Evolutionary conservation across 2,888 invertebrate genomes (phyloP).

Genomic region (Brachyptera putata): DNA sequence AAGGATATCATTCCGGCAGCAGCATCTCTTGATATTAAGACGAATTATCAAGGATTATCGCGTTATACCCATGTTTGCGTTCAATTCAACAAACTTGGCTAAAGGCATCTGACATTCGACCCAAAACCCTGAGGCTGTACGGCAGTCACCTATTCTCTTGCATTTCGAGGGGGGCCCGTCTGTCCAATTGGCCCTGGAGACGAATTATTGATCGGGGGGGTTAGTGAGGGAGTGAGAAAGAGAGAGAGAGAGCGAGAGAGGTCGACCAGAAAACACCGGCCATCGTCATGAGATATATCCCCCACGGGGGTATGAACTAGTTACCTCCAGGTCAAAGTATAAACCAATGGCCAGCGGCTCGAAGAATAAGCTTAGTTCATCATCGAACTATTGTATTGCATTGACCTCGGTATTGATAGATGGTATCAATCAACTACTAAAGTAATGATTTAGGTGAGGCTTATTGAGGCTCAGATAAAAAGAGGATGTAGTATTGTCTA

Average conservation of each 20-base stretch:
- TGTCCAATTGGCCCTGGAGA: not conserved
- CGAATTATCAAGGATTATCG: no score
- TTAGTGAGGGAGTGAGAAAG: not conserved
- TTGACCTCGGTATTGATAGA: not conserved
- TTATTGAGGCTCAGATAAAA: no score
- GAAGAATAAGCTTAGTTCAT: constrained; percentile 2
- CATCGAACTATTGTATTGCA: constrained; percentile 15
- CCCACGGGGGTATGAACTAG: constrained; percentile 5
- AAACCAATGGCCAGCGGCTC: not conserved
- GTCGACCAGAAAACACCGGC: constrained; percentile 4
- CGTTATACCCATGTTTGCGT: no score
- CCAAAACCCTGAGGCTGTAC: no score
- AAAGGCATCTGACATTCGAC: no score
- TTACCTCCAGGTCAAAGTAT: constrained; percentile 17
- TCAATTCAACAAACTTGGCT: no score
- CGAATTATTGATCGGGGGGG: constrained; percentile 6
- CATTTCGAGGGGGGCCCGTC: not conserved
- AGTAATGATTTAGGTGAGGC: no score
- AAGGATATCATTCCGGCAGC: no score
- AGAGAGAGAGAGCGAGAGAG: not conserved
- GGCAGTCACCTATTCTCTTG: not conserved
- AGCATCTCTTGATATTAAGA: no score
- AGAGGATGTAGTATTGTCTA: no score
- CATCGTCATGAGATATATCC: constrained; percentile 14
- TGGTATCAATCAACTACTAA: constrained; percentile 6